Conservation (phyloP, 2,888 invertebrate genomes). For the Cataglyphis altisquamis region DNA sequence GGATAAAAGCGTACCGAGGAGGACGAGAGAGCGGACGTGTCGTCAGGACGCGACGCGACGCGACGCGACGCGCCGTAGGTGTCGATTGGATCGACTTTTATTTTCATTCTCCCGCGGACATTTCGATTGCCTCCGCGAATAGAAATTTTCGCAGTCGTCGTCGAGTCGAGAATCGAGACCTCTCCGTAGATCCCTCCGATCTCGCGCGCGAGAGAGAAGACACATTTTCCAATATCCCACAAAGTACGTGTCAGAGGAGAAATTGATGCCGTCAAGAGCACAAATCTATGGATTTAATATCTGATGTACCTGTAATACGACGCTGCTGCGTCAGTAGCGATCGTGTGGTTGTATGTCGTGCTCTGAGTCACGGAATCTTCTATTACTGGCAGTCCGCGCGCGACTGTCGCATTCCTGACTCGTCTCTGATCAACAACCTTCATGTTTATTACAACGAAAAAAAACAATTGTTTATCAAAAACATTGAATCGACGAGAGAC, state of each 20-base stretch:
- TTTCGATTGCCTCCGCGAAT: conserved; percentile 58
- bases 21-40: conserved; percentile 40
- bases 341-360: conserved; percentile 30
- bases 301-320: conserved; percentile 31
- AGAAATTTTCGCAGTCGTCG: conserved; percentile 55
- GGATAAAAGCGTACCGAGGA: conserved; percentile 57
- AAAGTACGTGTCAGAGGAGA: conserved; percentile 51
- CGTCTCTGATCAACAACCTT: background rate
- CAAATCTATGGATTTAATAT: conserved; percentile 52
- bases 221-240: conserved; percentile 52
- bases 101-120: conserved; percentile 54
- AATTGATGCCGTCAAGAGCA: conserved; percentile 51
- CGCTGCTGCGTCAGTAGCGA: background rate
- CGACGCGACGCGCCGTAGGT: conserved; percentile 31
- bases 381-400: conserved; percentile 18
- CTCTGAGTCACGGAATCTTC: conserved; percentile 40
- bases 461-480: no score
- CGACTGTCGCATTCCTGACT: background rate
- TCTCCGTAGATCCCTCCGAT: conserved; percentile 50
- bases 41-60: conserved; percentile 39
- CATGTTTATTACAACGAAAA: background rate
- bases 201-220: conserved; percentile 25
- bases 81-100: conserved; percentile 59
- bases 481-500: no score
- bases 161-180: conserved; percentile 51